Evolutionary conservation across 1,140 invertebrate species (phyloP).

Genomic region (Andricus grossulariae): DNA sequence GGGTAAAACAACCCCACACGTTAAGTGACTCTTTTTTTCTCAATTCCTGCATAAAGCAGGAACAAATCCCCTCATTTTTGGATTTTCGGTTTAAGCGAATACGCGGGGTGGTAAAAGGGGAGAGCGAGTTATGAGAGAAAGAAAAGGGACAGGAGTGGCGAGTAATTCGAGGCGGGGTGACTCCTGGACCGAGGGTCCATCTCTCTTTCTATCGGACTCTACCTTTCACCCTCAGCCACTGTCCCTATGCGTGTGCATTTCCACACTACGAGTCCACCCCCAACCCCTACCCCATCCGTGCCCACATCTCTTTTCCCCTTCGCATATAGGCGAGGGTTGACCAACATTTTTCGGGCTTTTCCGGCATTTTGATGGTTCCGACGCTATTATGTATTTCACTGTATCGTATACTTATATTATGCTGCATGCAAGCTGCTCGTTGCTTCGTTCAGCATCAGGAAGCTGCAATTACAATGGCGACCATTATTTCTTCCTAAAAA

Average conservation of each 20-base stretch:
- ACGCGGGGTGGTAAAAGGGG: slow-evolving; percentile 8
- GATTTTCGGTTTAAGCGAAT: slow-evolving; percentile 55
- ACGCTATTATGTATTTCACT: too few species aligned
- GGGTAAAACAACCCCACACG: slow-evolving; percentile 54
- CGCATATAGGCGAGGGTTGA: slow-evolving; percentile 44
- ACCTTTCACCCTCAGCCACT: background rate
- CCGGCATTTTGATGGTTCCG: background rate
- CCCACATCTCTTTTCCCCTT: slow-evolving; percentile 35
- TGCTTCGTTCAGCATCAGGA: background rate
- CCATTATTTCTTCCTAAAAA: background rate
- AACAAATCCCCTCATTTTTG: slow-evolving; percentile 61
- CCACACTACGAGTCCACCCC: slow-evolving; percentile 7
- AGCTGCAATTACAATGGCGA: background rate
- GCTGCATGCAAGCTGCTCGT: background rate
- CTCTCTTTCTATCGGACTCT: background rate
- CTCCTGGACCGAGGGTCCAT: slow-evolving; percentile 47
- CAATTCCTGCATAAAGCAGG: slow-evolving; percentile 31
- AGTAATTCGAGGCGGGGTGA: slow-evolving; percentile 56
- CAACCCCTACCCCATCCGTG: slow-evolving; percentile 39
- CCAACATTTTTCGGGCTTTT: slow-evolving; percentile 47
- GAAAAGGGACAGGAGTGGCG: slow-evolving; percentile 42
- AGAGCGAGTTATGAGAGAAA: slow-evolving; percentile 6
- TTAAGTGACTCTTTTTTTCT: slow-evolving; percentile 49
- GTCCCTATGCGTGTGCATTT: slow-evolving; percentile 24
- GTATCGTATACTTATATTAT: too few species aligned